These are phyloP conservation scores for Sebastes itinus DNA, from an alignment of 2,797 vertebrate genomes.

Conservation along the genomic window DNA sequence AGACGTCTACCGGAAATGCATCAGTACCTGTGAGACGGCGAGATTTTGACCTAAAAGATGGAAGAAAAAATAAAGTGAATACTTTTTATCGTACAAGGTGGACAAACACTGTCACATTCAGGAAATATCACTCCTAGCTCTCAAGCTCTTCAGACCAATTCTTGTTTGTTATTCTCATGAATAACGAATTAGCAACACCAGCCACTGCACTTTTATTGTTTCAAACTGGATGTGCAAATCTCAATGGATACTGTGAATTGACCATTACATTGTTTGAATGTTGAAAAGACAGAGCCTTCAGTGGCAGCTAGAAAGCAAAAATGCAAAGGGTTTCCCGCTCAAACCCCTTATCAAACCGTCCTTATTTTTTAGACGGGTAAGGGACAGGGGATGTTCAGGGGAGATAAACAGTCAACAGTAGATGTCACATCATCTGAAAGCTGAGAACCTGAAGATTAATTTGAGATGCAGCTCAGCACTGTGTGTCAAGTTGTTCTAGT, in stretches of 20 bases:
- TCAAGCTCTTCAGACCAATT: neutral
- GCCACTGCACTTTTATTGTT: too few species aligned
- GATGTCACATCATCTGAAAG: too few species aligned
- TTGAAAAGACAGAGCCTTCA: neutral
- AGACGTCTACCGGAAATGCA: conserved; percentile 68
- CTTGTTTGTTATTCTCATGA: neutral
- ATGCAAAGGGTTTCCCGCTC: too few species aligned
- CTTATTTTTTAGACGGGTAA: too few species aligned
- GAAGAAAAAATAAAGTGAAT: neutral
- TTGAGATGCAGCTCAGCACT: too few species aligned
- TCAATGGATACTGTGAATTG: neutral
- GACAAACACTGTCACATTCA: neutral
- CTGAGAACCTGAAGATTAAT: too few species aligned
- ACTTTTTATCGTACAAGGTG: neutral
- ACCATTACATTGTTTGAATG: neutral
- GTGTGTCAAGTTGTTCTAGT: too few species aligned
- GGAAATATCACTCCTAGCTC: neutral
- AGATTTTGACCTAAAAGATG: conserved; percentile 53
- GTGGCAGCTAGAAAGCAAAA: neutral
- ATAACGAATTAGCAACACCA: neutral
- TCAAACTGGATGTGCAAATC: too few species aligned
- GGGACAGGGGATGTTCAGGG: too few species aligned
- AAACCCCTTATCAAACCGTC: too few species aligned
- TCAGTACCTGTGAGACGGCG: conserved; percentile 43
- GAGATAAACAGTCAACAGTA: too few species aligned